Evolutionary conservation across 2,113 vertebrate genomes (phyloP).

Genomic region (Anseranas semipalmata): DNA sequence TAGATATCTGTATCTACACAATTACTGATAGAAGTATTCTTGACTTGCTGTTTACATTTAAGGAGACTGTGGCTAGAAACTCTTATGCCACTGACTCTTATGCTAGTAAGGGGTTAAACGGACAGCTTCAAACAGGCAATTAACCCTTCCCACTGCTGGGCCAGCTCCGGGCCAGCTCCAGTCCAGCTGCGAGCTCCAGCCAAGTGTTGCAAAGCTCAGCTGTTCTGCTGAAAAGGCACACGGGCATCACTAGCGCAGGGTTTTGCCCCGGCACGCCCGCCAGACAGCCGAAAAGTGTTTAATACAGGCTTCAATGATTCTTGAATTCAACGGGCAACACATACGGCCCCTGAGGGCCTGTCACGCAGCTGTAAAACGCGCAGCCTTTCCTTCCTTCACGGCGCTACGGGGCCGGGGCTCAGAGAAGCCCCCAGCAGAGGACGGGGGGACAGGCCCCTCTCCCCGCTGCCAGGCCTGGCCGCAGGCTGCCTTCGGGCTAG

Average conservation of each 20-base stretch:
- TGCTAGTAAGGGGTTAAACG: constrained; percentile 27
- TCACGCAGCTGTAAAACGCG: background rate
- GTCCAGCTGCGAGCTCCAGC: background rate
- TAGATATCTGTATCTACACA: background rate
- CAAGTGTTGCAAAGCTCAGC: constrained; percentile 3
- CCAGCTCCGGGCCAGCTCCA: no score
- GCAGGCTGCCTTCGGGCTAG: background rate
- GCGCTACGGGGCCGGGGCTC: background rate
- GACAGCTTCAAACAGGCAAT: background rate
- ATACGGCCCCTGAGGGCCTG: background rate
- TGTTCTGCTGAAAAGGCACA: background rate
- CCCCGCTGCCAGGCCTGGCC: background rate
- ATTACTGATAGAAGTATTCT: background rate
- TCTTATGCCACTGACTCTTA: background rate
- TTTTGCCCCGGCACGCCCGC: background rate
- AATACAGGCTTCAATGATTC: background rate
- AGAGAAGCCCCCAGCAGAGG: background rate
- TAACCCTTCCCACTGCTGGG: background rate
- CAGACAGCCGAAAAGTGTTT: background rate
- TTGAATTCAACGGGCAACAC: background rate
- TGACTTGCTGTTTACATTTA: background rate
- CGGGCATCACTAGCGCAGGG: background rate
- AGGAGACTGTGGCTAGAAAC: background rate
- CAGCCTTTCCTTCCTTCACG: background rate
- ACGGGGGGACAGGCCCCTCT: background rate